phyloP scores from a whole-genome alignment of 2,888 invertebrate genomes.

The Xanthorhoe designata region DNA sequence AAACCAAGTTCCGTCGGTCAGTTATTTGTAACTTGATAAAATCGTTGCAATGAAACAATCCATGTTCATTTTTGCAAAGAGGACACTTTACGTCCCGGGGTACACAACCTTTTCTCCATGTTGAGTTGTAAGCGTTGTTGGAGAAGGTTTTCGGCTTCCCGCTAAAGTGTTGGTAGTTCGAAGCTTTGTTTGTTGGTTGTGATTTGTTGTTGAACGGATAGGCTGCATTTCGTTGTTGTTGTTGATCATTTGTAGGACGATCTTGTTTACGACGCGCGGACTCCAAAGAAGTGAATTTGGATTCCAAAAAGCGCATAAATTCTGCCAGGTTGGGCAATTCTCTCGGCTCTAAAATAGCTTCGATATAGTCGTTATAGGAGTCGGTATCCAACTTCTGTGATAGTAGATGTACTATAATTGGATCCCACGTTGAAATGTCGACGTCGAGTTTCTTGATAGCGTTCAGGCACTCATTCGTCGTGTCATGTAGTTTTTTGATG shows the following conservation, averaged over 20 bases:
- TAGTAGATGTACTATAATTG: slow-evolving; percentile 9
- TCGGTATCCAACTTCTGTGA: slow-evolving; percentile 17
- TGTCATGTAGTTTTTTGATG: neutral
- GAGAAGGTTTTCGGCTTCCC: neutral
- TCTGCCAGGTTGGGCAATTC: slow-evolving; percentile 6
- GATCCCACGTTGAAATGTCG: neutral
- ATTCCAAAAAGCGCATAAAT: slow-evolving; percentile 14
- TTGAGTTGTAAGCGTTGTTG: neutral
- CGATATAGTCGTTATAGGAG: slow-evolving; percentile 3
- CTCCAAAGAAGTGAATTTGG: slow-evolving; percentile 8
- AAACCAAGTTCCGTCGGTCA: neutral
- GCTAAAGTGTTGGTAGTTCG: neutral
- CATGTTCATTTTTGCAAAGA: slow-evolving; percentile 8
- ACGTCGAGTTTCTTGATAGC: neutral
- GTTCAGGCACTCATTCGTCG: neutral
- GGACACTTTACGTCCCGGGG: neutral
- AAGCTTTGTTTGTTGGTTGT: neutral
- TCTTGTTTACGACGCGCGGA: slow-evolving; percentile 3
- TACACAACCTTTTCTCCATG: neutral
- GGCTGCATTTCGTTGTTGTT: slow-evolving; percentile 5
- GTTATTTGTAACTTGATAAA: slow-evolving; percentile 2
- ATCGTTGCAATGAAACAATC: slow-evolving; percentile 4
- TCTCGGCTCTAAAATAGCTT: slow-evolving; percentile 1
- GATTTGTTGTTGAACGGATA: neutral
- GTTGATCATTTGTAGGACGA: neutral